Conservation (phyloP, 1,140 invertebrate species). For the Aphidius ervi region DNA sequence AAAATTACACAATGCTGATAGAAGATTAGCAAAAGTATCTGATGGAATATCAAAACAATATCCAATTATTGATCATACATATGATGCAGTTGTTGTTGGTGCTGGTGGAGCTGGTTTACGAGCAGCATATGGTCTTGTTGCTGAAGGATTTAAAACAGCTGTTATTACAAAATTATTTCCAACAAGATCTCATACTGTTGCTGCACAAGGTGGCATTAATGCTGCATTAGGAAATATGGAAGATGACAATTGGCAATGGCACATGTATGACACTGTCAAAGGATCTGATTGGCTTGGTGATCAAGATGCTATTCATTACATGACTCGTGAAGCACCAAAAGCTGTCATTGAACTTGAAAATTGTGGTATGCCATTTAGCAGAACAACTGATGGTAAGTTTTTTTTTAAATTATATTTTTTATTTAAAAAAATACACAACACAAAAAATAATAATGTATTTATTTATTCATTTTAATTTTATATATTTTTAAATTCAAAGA, state of each 20-base stretch:
- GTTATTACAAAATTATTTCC: slow-evolving; percentile 98
- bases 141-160: slow-evolving; percentile 96
- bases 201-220: slow-evolving; percentile 97
- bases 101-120: slow-evolving; percentile 94
- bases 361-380: slow-evolving; percentile 97
- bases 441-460: no score
- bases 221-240: slow-evolving; percentile 79
- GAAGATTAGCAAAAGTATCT: slow-evolving; percentile 42
- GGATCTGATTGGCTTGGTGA: slow-evolving; percentile 99
- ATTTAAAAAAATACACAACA: no score
- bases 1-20: slow-evolving; percentile 41
- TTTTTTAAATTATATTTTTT: not conserved
- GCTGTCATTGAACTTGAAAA: slow-evolving; percentile 97
- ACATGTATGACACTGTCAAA: slow-evolving; percentile 98
- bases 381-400: slow-evolving; percentile 72
- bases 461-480: no score
- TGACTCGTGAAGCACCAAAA: slow-evolving; percentile 94
- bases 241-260: slow-evolving; percentile 94
- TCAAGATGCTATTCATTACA: slow-evolving; percentile 98
- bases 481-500: no score
- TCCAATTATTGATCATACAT: slow-evolving; percentile 89
- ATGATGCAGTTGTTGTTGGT: slow-evolving; percentile 96
- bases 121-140: slow-evolving; percentile 92
- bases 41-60: slow-evolving; percentile 58
- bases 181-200: slow-evolving; percentile 94